Base-by-base conservation (phyloP, 2,888 invertebrate genomes). In the Eupithecia subumbrata region DNA sequence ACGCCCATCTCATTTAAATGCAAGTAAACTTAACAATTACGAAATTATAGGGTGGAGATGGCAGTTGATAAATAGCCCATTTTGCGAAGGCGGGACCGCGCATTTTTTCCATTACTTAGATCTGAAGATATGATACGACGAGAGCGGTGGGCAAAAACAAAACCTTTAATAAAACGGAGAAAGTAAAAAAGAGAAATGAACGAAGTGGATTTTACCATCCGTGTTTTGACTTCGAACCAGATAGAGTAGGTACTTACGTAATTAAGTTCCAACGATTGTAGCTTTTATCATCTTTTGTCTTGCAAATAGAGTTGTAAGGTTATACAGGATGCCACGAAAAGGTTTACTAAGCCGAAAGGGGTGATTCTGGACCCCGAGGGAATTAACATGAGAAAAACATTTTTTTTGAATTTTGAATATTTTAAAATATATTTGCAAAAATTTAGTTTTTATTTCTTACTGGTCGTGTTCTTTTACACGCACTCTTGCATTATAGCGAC, bases 21-120 rank as follows among this genome's bases (percentile, higher is more conserved):
- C 76, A 80, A 81, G 80, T 80, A 79, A 81, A 81, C 78, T 81
- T 76, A 80, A 81, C 79, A 80, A 79, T 81, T 81, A 80, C 79
- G 76, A 81, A 81, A 81, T 81, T 81, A 80, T 79, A 76, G 81
- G 79, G 79, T 74, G 76, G 81, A 78, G 80, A 81, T 79, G 81
- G 79, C 76, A 74, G 78, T 78, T 81, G 80, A 81, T 79, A 80
- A 81, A 81, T 79, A 80, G 80, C 76, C 78, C 76, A 79, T 80
- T 81, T 80, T 79, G 78, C 77, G 72, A 76, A 78, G 76, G 74
- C 77, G 79, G 78, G 78, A 79, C 77, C 80, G 78, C 80, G 77
- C 73, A 75, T 80, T 79, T 81, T 77, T 81, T 82, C 78, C 80
- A 82, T 82, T 80, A 82, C 81, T 79, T 78, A 80, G 80, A 82